Base-by-base conservation (phyloP, 1,140 invertebrate species). In the Campoletis sonorensis region DNA sequence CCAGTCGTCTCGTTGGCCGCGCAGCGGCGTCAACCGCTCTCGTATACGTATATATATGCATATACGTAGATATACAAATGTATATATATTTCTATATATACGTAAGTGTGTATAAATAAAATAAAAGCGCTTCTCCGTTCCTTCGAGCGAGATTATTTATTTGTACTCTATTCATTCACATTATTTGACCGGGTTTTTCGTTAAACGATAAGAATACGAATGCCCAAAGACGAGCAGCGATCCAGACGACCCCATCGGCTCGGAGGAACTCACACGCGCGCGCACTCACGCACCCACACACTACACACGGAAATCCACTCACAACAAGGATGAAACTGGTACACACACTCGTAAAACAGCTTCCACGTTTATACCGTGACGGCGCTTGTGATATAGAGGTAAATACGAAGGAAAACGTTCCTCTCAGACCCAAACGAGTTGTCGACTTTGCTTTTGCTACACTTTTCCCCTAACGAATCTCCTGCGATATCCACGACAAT, bases 121-220 rank as follows among this genome's bases (percentile, higher is more conserved):
- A 54, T 54, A 13, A 27, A 54, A 1, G 26, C 33, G 26, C 27
- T 75, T 21, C 16, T 75, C 40, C 21, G 23, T 27, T 49, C 37
- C 33, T 30, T 54, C 33, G 1, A 21, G 27, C 40, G 4, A 2
- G 33, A 40, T 54, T 68, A 18, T 30, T 79, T 27, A 30, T 64
- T 70, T 61, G 21, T 68, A 10, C 33, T 15, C 45, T n/a, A 71
- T 79, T 79, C 79, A 79, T 79, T 79, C 67, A 70, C 79, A 79
- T 58, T 26, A 33, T 72, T 72, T 37, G 0, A 49, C 51, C 37
- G 67, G 68, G 67, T 79, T 72, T 58, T 27, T 26, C 40, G 40
- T 49, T 54, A n/a, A 79, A 72, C 51, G 51, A 72, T 79, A 58
- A 51, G 67, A 49, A 23, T 49, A 37, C 11, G 26, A 58, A 33